Conservation (phyloP, 2,888 invertebrate genomes). For the Synanthedon andrenaeformis region DNA sequence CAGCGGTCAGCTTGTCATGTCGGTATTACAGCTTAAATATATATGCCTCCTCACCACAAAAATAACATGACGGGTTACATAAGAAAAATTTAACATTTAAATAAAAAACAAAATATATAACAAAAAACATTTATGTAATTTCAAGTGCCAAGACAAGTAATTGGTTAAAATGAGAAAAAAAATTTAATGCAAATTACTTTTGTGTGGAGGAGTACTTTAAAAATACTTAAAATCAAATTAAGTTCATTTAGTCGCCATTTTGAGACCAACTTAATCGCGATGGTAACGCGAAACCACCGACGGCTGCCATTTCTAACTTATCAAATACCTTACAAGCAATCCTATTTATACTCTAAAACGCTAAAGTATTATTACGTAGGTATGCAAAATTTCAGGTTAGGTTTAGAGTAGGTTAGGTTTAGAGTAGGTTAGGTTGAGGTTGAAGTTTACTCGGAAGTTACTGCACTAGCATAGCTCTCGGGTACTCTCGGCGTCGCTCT, state of each 20-base stretch:
- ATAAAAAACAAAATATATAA: too few relatives aligned
- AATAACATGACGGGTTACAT: too few relatives aligned
- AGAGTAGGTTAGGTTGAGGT: too few relatives aligned
- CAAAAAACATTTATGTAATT: too few relatives aligned
- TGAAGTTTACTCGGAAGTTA: too few relatives aligned
- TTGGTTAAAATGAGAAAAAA: conserved; percentile 3
- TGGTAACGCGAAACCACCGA: conserved; percentile 68
- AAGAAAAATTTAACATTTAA: too few relatives aligned
- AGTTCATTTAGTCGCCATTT: conserved; percentile 4
- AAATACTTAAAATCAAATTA: conserved; percentile 1
- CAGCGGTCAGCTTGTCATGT: conserved; percentile 44
- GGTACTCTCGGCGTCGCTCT: too few relatives aligned
- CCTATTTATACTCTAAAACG: too few relatives aligned
- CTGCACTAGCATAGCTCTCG: too few relatives aligned
- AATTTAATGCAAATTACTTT: neutral
- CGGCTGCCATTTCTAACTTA: conserved; percentile 43
- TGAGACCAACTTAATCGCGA: conserved; percentile 5
- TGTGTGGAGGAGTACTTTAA: neutral
- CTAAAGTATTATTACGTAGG: too few relatives aligned
- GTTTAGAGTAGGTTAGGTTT: too few relatives aligned
- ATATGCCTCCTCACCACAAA: neutral
- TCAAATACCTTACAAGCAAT: neutral
- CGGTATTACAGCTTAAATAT: conserved; percentile 14
- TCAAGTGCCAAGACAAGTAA: neutral
- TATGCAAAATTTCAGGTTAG: too few relatives aligned